These are phyloP conservation scores for Leucophenga varia DNA, from an alignment of 1,140 invertebrate species.

Conservation along the genomic window DNA sequence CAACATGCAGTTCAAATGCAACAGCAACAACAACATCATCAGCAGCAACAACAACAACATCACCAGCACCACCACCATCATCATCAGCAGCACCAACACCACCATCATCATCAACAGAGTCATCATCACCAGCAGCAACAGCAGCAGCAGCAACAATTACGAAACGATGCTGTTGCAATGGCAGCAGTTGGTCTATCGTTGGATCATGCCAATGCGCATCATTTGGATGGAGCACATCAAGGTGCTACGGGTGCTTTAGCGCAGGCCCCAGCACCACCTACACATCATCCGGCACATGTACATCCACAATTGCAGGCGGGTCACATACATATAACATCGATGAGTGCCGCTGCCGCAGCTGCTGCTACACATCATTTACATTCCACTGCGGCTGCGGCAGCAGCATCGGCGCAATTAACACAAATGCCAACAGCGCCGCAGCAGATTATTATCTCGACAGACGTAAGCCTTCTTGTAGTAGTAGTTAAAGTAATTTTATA, in stretches of 20 bases:
- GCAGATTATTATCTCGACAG: slow-evolving; percentile 61
- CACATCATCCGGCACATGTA: slow-evolving; percentile 51
- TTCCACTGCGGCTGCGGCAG: slow-evolving; percentile 56
- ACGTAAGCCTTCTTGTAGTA: no score
- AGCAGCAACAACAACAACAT: slow-evolving; percentile 15
- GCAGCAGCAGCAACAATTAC: no score
- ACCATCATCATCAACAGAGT: no score
- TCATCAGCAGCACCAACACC: no score
- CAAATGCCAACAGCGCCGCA: slow-evolving; percentile 47
- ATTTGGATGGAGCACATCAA: no score
- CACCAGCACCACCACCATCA: no score
- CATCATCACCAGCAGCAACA: slow-evolving; percentile 2
- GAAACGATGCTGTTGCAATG: slow-evolving; percentile 23
- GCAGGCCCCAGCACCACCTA: slow-evolving; percentile 38
- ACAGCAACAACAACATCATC: slow-evolving; percentile 21
- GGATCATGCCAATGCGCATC: no score
- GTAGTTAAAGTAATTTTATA: not conserved
- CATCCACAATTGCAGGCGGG: slow-evolving; percentile 53
- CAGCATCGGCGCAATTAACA: slow-evolving; percentile 47
- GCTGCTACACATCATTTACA: slow-evolving; percentile 56
- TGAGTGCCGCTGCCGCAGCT: slow-evolving; percentile 55
- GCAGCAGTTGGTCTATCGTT: no score
- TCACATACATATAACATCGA: slow-evolving; percentile 57
- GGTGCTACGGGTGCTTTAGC: slow-evolving; percentile 3
- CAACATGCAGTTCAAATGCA: slow-evolving; percentile 32